These are phyloP conservation scores for Proisotoma minuta DNA, from an alignment of 2,888 invertebrate genomes.

Conservation along the genomic window DNA sequence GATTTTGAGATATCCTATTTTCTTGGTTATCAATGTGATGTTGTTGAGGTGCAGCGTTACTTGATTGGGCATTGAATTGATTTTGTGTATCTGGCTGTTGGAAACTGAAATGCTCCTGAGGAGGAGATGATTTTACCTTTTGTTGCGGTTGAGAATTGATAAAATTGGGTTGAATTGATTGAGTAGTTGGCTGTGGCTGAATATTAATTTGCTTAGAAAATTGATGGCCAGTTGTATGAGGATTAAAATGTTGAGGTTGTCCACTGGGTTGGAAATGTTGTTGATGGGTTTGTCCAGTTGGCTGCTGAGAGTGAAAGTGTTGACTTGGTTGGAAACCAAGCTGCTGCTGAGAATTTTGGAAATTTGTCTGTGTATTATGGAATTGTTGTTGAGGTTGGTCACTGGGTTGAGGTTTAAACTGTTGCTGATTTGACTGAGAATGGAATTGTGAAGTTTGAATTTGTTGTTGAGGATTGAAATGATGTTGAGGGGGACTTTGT, in stretches of 20 bases:
- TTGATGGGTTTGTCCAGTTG: background rate
- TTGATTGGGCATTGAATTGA: slow-evolving; percentile 7
- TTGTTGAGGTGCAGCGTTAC: background rate
- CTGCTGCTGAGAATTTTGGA: background rate
- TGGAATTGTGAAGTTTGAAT: background rate
- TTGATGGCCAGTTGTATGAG: too few relatives aligned
- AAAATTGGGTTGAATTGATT: background rate
- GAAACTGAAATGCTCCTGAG: slow-evolving; percentile 14
- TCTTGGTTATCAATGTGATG: too few relatives aligned
- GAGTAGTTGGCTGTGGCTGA: slow-evolving; percentile 11
- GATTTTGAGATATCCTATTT: too few relatives aligned
- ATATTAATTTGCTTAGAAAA: background rate
- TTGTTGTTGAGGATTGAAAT: background rate
- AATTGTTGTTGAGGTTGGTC: background rate
- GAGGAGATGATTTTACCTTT: slow-evolving; percentile 3
- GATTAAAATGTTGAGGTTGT: slow-evolving; percentile 4
- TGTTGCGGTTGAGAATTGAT: slow-evolving; percentile 8
- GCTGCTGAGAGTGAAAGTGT: too few relatives aligned
- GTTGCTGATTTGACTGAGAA: background rate
- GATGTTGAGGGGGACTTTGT: background rate
- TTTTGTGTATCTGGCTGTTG: slow-evolving; percentile 9
- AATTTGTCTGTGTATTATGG: background rate
- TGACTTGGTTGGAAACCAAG: slow-evolving; percentile 6
- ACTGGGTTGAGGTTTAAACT: background rate
- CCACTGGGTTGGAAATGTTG: slow-evolving; percentile 5